A percentile compares a stretch with the other conserved stretches of the same genome.
Evolutionary conservation across 2,797 vertebrate species (phyloP).

Genomic region (Myotis planiceps): DNA sequence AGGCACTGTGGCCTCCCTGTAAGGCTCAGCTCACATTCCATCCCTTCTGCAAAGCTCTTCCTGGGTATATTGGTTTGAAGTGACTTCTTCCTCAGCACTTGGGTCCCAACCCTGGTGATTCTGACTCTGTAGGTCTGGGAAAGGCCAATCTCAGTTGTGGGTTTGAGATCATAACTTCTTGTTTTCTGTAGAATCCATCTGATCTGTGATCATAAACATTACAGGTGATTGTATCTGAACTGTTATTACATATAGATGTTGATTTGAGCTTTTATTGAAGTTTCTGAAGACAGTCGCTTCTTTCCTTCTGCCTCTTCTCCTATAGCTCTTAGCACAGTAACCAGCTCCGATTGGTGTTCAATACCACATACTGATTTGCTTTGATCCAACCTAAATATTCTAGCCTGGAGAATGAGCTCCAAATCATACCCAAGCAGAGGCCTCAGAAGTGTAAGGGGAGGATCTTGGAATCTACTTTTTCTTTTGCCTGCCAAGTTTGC

Average conservation of each 20-base stretch:
- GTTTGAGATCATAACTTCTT: not conserved
- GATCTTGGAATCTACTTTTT: conserved; percentile 25
- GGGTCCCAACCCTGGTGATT: not conserved
- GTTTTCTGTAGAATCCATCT: conserved; percentile 26
- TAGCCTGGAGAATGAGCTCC: not conserved
- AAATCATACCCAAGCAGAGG: not conserved
- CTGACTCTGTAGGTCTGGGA: not conserved
- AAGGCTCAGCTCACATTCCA: not conserved
- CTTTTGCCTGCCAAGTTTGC: conserved; percentile 45
- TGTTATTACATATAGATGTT: not conserved
- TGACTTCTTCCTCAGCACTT: not conserved
- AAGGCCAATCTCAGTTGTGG: not conserved
- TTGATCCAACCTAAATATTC: not conserved
- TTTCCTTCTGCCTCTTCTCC: conserved; percentile 33
- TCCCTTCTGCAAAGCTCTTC: not conserved
- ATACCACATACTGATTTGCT: not conserved
- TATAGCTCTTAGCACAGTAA: not conserved
- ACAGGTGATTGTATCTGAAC: not conserved
- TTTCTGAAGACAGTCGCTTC: not conserved
- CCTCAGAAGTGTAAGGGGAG: not conserved
- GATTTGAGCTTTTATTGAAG: not conserved
- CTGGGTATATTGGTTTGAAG: not conserved
- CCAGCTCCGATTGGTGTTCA: not conserved
- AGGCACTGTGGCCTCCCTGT: not conserved
- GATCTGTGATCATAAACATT: not conserved